Percentiles rank a stretch among this genome's conserved stretches.
phyloP scores from a whole-genome alignment of 1,140 invertebrate genomes.

The Aethina tumida region DNA sequence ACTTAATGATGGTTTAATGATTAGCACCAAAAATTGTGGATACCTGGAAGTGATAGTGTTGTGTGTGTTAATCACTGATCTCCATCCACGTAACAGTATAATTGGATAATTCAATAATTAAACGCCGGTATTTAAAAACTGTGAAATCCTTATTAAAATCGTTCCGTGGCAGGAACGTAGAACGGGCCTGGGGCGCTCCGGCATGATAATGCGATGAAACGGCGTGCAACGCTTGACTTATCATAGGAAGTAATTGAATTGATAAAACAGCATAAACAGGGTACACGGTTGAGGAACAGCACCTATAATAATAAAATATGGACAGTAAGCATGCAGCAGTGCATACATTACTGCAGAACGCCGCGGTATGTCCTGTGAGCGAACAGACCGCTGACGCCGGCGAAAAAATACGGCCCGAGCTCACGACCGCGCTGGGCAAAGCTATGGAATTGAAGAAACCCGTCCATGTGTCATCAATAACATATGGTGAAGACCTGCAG shows the following conservation, averaged over 20 bases:
- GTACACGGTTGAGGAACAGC: constrained; percentile 15
- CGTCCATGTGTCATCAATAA: constrained; percentile 22
- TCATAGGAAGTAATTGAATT: constrained; percentile 20
- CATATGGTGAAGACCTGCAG: constrained; percentile 18
- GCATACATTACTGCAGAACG: constrained; percentile 14
- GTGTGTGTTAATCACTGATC: no score
- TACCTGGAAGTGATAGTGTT: no score
- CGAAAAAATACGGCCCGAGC: constrained; percentile 14
- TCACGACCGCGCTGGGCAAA: constrained; percentile 16
- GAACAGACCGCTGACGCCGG: constrained; percentile 2
- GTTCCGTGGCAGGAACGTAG: no score
- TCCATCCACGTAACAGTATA: no score
- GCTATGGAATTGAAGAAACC: constrained; percentile 21
- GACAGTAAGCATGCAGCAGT: constrained; percentile 18
- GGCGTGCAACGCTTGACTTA: constrained; percentile 9
- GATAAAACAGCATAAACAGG: constrained; percentile 17
- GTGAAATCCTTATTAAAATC: no score
- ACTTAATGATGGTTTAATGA: no score
- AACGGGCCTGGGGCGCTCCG: no score
- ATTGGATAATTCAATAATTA: no score
- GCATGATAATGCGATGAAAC: constrained; percentile 10
- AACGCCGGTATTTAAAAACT: no score
- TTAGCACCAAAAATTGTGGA: no score
- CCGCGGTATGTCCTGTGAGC: background rate
- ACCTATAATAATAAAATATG: constrained; percentile 21